Base-by-base conservation (phyloP, 2,113 vertebrate genomes). In the Pygoscelis antarcticus region DNA sequence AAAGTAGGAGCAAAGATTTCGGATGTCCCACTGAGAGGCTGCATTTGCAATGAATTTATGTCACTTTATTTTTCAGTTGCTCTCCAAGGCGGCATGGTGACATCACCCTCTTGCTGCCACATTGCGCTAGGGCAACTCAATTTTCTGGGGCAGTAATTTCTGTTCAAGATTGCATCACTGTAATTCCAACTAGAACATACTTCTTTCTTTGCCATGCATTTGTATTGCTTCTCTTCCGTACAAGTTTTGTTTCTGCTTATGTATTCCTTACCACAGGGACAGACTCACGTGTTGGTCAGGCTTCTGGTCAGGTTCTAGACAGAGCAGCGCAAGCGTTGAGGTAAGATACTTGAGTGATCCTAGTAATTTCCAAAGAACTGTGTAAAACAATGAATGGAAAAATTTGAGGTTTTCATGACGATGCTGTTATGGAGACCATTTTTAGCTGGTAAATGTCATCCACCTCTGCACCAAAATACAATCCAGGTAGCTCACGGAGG, bases 311-410 rank as follows among this genome's bases (percentile, higher is more conserved):
- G 96, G 70, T 95, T 95, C 83, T 92, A 77, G 0, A 86, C 80
- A 44, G 95, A 98, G 47, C 80, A 97, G 58, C 75, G 44, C 30
- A 91, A 98, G 38, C 91, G 90, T 57, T 72, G 92, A 40, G 86
- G 93, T 23, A 93, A 95, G 76, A 96, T 96, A 72, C 78, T 96
- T 77, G 87, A 97, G 60, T 87, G 75, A 71, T 97, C 76, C 23
- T 96, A 97, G 75, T 94, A 96, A 64, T 96, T 98, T 97, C 96
- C 38, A 97, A 96, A 97, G 82, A 81, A 97, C 86, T 52, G 65
- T 5, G 29, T 94, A 93, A 83, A 98, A 96, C n/a, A 96, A 96
- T 14, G 92, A 95, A 69, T 27, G 68, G 64, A 95, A 95, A 87
- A 97, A 70, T 0, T 8, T 70, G 7, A 98, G 85, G 20, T 96